phyloP scores from a whole-genome alignment of 2,888 invertebrate genomes.

The Vandiemenella viatica region DNA sequence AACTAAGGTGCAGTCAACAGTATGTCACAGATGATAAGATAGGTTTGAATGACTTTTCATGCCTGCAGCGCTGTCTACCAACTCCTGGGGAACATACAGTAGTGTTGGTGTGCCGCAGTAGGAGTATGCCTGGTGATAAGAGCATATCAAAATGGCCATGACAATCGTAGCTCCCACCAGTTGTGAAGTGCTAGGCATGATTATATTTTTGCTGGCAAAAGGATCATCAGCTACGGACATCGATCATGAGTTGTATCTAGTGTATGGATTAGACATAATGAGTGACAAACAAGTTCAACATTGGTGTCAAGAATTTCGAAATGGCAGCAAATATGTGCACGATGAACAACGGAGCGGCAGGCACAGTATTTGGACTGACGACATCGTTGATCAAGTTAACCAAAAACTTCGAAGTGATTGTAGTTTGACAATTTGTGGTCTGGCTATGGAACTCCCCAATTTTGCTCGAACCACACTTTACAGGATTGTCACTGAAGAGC shows the following conservation, averaged over 20 bases:
- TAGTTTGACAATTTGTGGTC: neutral
- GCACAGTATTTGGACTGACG: neutral
- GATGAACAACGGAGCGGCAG: neutral
- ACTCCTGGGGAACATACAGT: neutral
- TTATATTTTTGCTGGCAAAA: neutral
- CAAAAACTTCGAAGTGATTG: neutral
- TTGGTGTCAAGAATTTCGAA: neutral
- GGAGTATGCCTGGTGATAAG: neutral
- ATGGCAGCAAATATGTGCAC: neutral
- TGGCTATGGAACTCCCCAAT: neutral
- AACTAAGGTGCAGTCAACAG: neutral
- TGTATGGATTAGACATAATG: neutral
- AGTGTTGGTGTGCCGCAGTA: neutral
- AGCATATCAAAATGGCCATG: neutral
- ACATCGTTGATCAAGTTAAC: neutral
- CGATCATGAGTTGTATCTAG: neutral
- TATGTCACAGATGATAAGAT: neutral
- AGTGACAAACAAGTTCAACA: neutral
- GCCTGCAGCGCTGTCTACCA: neutral
- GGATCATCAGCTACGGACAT: neutral
- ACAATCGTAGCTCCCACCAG: neutral
- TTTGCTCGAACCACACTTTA: neutral
- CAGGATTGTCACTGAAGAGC: conserved; percentile 1
- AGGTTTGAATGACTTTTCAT: neutral
- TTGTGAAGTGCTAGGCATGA: neutral